These are phyloP conservation scores for Nerophis lumbriciformis DNA, from an alignment of 2,113 vertebrate species.

Conservation along the genomic window DNA sequence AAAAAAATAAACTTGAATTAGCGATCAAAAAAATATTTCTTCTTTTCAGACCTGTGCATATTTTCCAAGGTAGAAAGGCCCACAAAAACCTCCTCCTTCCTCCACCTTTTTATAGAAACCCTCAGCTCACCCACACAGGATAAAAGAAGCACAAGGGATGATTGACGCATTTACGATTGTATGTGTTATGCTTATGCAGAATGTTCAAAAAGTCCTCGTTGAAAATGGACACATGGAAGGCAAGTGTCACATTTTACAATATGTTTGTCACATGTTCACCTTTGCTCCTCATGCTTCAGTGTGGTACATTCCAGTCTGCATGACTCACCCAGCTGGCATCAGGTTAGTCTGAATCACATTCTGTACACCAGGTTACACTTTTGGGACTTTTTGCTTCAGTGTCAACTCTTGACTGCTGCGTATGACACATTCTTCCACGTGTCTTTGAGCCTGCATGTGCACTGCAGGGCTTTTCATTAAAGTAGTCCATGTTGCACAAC, in stretches of 20 bases:
- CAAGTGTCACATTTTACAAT: neutral
- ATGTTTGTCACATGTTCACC: neutral
- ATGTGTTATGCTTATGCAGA: neutral
- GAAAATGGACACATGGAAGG: neutral
- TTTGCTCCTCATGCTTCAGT: neutral
- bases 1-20: too few relatives aligned
- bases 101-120: neutral
- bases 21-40: neutral
- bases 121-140: neutral
- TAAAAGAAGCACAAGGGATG: neutral
- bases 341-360: slow-evolving; percentile 13
- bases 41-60: neutral
- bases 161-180: neutral
- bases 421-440: neutral
- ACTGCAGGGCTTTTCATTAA: slow-evolving; percentile 14
- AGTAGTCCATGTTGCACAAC: slow-evolving; percentile 25
- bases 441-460: neutral
- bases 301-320: slow-evolving; percentile 6
- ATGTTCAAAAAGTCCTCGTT: neutral
- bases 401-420: neutral
- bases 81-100: neutral
- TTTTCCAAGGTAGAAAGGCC: neutral
- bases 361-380: slow-evolving; percentile 8
- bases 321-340: slow-evolving; percentile 28
- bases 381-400: slow-evolving; percentile 13